Percentiles rank a stretch among this genome's conserved stretches.
Conservation (phyloP, 1,140 invertebrate genomes). For the Elymnias hypermnestra region DNA sequence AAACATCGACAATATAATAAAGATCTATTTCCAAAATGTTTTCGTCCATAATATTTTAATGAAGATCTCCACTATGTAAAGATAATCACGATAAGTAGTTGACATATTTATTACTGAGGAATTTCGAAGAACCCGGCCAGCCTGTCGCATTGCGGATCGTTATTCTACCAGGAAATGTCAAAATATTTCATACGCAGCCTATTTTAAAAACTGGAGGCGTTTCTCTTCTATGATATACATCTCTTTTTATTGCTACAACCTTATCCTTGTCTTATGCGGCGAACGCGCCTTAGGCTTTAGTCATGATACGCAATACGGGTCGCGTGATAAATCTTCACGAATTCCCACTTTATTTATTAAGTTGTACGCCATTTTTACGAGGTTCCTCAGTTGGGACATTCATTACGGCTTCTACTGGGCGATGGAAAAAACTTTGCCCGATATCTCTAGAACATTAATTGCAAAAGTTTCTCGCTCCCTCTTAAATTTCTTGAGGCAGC, state of each 20-base stretch:
- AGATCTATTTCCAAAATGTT: no score
- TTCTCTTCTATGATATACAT: slow-evolving; percentile 49
- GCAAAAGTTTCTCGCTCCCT: slow-evolving; percentile 48
- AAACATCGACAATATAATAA: no score
- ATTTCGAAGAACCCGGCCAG: slow-evolving; percentile 42
- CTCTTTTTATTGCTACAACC: slow-evolving; percentile 48
- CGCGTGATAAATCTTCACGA: slow-evolving; percentile 67
- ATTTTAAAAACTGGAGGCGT: slow-evolving; percentile 49
- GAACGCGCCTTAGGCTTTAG: slow-evolving; percentile 38
- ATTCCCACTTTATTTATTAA: slow-evolving; percentile 73
- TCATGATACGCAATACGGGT: slow-evolving; percentile 56
- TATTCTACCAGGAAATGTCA: slow-evolving; percentile 64
- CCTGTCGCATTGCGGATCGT: slow-evolving; percentile 29
- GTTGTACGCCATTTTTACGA: slow-evolving; percentile 72
- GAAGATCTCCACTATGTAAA: neutral
- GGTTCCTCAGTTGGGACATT: slow-evolving; percentile 49
- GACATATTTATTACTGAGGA: slow-evolving; percentile 28
- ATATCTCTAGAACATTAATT: slow-evolving; percentile 70
- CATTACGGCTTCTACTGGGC: slow-evolving; percentile 42
- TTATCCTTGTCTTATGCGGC: slow-evolving; percentile 33
- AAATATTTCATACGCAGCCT: slow-evolving; percentile 60
- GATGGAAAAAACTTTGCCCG: slow-evolving; percentile 69
- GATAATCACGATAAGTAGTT: neutral
- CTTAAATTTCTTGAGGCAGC: slow-evolving; percentile 46
- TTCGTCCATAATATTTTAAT: no score